phyloP scores from a whole-genome alignment of 2,113 vertebrate genomes.

The Proteles cristata region DNA sequence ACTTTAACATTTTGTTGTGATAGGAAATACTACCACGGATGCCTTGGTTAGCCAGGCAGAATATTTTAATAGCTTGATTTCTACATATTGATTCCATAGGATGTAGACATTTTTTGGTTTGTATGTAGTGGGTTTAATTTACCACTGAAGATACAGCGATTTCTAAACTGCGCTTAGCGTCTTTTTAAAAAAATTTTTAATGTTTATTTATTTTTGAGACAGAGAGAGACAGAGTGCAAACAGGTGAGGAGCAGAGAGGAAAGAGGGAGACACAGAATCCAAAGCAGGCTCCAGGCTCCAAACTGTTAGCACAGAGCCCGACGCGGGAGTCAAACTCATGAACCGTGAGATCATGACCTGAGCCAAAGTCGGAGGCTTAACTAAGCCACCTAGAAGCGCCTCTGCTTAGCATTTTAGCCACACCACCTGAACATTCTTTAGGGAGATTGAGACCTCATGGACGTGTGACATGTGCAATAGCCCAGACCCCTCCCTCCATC shows the following conservation, averaged over 20 bases:
- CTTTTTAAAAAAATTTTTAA: no score
- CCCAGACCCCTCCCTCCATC: rapidly evolving
- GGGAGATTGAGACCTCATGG: neutral
- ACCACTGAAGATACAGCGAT: neutral
- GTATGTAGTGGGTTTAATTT: neutral
- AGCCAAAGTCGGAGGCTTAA: no score
- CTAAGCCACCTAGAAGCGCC: no score
- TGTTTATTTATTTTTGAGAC: no score
- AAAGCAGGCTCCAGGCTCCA: no score
- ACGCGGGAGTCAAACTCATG: rapidly evolving
- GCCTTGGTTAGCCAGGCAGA: no score
- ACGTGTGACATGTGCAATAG: rapidly evolving
- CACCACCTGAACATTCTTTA: neutral
- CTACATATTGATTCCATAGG: neutral
- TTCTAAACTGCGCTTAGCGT: neutral
- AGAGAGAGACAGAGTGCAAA: no score
- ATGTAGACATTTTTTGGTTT: neutral
- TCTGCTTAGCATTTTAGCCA: neutral
- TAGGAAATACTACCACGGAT: neutral
- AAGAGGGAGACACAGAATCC: no score
- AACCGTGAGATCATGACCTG: no score
- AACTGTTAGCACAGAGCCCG: no score
- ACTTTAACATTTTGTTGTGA: neutral
- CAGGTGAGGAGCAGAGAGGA: no score
- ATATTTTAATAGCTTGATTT: neutral